A percentile compares a stretch with the other conserved stretches of the same genome.
Evolutionary conservation across 2,888 invertebrate genomes (phyloP).

Genomic region (Yponomeuta evonymella): DNA sequence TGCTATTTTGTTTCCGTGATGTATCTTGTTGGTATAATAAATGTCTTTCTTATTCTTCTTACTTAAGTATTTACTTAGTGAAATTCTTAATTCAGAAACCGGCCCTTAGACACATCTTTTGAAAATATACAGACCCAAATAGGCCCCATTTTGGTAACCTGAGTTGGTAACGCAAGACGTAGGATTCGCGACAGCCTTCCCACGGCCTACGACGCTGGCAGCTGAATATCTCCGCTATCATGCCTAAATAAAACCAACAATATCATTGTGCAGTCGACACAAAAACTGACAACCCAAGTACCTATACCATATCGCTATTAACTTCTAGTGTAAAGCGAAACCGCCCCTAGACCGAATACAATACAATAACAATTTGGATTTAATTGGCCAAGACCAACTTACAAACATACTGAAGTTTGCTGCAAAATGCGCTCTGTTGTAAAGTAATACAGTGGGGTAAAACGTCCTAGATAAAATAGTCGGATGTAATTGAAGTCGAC

Average conservation of each 20-base stretch:
- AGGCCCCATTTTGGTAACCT: no score
- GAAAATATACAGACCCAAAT: no score
- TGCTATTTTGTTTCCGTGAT: no score
- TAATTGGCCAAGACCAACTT: not conserved
- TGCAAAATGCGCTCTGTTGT: not conserved
- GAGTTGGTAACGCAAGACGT: no score
- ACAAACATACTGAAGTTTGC: not conserved
- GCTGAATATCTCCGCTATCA: not conserved
- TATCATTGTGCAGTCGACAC: not conserved
- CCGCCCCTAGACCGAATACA: not conserved
- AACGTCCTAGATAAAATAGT: not conserved
- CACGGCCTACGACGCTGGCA: not conserved
- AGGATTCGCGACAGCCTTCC: no score
- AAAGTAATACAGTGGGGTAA: not conserved
- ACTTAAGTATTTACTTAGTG: no score
- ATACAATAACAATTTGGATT: slow-evolving; percentile 4
- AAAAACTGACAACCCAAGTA: not conserved
- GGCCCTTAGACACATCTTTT: no score
- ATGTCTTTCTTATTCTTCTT: no score
- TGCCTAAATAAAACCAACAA: not conserved
- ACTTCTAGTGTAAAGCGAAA: not conserved
- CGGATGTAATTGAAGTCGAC: not conserved
- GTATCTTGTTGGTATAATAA: no score
- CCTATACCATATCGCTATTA: not conserved
- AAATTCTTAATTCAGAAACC: no score